Evolutionary conservation across 2,113 vertebrate species (phyloP), one percentile per base, ranked within the genome.

Genomic region (Syngnathus typhle): DNA sequence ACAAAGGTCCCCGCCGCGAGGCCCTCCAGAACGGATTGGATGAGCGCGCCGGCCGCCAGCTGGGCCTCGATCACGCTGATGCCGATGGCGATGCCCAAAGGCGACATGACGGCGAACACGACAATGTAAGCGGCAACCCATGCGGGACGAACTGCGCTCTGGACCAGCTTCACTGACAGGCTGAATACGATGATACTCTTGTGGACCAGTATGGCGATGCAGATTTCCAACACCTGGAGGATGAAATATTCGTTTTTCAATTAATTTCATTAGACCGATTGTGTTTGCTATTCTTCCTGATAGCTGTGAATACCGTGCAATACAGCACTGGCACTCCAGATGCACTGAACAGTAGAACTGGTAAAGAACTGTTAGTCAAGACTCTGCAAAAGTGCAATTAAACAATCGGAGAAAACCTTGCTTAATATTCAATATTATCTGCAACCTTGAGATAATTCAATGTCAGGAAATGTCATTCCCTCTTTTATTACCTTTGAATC

Each of bases 111-210:
- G 18, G 93, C 90, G 49, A 96, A 93, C 2, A 91, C 79, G 0
- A 81, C 54, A 16, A 96, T 85, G 85, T 93, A 95, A 37, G 90
- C 72, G 0, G 68, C n/a, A n/a, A 93, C 74, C 94, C 93, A 95
- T 0, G 72, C 3, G 0, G 88, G 75, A 0, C 12, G 59, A 0
- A 92, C 81, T 2, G 86, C 88, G 3, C 85, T 89, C 85, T 92
- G 93, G 43, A 93, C 84, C 80, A 96, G 82, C 79, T 93, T 92
- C 76, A 96, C 83, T 0, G 93, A 93, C 63, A 95, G 85, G 32
- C 94, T 94, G 86, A 96, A 95, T 56, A 93, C 93, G 0, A 96
- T 89, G 49, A 96, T 93, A 82, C 89, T 93, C 77, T 96, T 96
- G 80, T 96, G 95, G 71, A 94, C 90, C 27, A 95, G 83, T 46